Conservation (phyloP, 2,113 vertebrate species). For the Mixornis gularis region DNA sequence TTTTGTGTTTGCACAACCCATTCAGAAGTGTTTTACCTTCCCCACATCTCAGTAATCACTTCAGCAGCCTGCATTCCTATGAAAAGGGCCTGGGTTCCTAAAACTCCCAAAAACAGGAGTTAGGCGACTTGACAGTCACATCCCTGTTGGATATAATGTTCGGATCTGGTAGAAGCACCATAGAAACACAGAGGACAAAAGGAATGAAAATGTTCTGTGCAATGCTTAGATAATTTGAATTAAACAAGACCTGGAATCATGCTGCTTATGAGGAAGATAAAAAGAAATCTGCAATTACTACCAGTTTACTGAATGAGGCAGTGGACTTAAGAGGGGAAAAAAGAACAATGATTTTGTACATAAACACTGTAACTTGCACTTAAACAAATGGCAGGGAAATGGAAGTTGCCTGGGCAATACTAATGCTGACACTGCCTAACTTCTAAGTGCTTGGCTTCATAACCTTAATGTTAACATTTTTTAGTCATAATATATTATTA, state of each 20-base stretch:
- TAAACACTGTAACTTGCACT: background rate
- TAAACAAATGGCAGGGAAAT: background rate
- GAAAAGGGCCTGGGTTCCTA: background rate
- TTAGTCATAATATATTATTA: constrained; percentile 13
- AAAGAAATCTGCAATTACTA: constrained; percentile 17
- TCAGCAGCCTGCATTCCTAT: background rate
- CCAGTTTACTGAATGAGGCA: background rate
- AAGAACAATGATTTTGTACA: background rate
- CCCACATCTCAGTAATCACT: background rate
- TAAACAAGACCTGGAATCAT: background rate
- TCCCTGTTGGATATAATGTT: background rate
- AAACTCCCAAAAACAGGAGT: background rate
- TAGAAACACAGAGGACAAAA: background rate
- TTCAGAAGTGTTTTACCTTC: background rate
- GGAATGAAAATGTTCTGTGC: background rate
- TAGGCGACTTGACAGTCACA: background rate
- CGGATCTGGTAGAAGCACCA: background rate
- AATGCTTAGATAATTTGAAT: background rate
- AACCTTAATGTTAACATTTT: background rate
- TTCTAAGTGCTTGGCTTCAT: background rate
- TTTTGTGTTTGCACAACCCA: background rate
- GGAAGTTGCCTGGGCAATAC: background rate
- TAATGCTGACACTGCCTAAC: background rate
- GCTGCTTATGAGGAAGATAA: constrained; percentile 6
- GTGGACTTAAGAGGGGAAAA: background rate